Base-by-base conservation (phyloP, 2,888 invertebrate genomes). In the Mystacides longicornis region DNA sequence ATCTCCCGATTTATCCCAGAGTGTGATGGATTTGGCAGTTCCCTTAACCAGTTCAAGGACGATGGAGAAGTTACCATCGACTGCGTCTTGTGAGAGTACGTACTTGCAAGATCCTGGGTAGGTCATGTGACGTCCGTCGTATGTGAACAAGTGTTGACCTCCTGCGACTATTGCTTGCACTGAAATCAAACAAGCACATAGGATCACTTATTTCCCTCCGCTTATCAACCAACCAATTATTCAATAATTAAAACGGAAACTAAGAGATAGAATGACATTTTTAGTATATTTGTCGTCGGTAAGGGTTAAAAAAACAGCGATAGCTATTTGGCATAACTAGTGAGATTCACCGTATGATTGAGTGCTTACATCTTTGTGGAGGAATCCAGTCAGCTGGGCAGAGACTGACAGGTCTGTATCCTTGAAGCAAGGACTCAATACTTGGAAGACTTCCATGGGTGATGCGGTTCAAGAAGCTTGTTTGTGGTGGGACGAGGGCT, bases 91-190 rank as follows among this genome's bases (percentile, higher is more conserved):
- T 0, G 86, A 87, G 4, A 95, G 73, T 1, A 94, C 74, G 70
- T 94, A 94, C 66, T 85, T 86, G 75, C 95, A 95, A 50, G 78
- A 79, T 37, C 92, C 93, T 0, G 85, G 85, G 78, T 92, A 86
- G 5, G 86, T 85, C 62, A 86, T 74, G 67, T 90, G 87, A 63
- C 83, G 82, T 0, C 88, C 87, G 70, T 95, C 95, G 71, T 93
- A 94, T 0, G 92, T 93, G 72, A 91, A 87, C 70, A 91, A 81
- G 71, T 93, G 89, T 65, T 89, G 86, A 1, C 89, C 89, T 67
- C 91, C 89, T 11, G 85, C 77, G 2, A 93, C 20, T 45, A 50
- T n/a, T 23, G 45, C 56, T 16, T 46, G 46, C 18, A 53, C 56
- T 56, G 33, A 7, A 16, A 53, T 27, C 5, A 27, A 49, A 18